Evolutionary conservation across 1,140 invertebrate genomes (phyloP), one percentile per base, ranked within the genome.

Genomic region (Hormaphis cornu): DNA sequence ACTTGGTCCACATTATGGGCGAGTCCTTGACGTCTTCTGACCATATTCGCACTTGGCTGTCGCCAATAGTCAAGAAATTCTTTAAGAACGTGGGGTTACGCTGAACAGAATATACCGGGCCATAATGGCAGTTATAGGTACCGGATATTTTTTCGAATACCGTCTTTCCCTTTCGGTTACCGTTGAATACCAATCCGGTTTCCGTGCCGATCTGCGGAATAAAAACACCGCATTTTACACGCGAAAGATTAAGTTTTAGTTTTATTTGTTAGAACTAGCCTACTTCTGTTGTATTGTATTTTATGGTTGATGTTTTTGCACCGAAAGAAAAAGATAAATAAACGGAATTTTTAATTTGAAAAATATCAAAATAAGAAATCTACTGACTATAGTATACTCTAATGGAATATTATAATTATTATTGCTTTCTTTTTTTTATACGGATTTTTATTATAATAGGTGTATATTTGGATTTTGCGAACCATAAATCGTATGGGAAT

Each of bases 401-500:
- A 37, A 37, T 14, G 14, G 35, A 37, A 37, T 37, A 37, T 37
- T 37, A 6, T 37, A 6, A 37, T 37, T 37, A 14, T 37, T n/a
- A n/a, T n/a, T n/a, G n/a, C n/a, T n/a, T n/a, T n/a, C n/a, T n/a
- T n/a, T n/a, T n/a, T n/a, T n/a, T n/a, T n/a, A n/a, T n/a, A n/a
- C n/a, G n/a, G n/a, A n/a, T n/a, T n/a, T n/a, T n/a, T n/a, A n/a
- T n/a, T n/a, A n/a, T n/a, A n/a, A n/a, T n/a, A n/a, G n/a, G n/a
- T n/a, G n/a, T n/a, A n/a, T n/a, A n/a, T n/a, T n/a, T n/a, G n/a
- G 9, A 33, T 9, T 9, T 4, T 42, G 16, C 44, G 1, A 70
- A 76, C 75, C 81, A 86, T 83, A 73, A 86, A 86, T 73, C 84
- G 83, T 59, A 84, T 85, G 2, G 84, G 84, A 73, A 86, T 83